A percentile compares a stretch with the other conserved stretches of the same genome.
Conservation (phyloP, 30 jellyfish, hydroid and myxozoan genomes). For the Catostylus mosaicus region DNA sequence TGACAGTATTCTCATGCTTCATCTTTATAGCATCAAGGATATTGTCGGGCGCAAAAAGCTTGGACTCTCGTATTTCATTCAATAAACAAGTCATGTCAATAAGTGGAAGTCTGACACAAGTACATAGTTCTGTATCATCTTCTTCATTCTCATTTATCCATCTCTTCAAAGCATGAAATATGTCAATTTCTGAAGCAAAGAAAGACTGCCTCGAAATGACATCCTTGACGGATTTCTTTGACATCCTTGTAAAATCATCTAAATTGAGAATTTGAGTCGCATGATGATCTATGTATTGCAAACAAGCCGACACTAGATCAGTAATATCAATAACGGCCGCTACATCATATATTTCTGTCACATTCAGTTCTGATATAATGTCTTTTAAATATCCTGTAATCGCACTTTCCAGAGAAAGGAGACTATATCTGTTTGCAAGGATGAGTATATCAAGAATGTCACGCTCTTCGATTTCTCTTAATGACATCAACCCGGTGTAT, state of each 20-base stretch:
- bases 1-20: slow-evolving; percentile 70
- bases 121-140: slow-evolving; percentile 34
- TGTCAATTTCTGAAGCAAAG: slow-evolving; percentile 84
- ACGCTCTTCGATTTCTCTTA: slow-evolving; percentile 77
- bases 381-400: slow-evolving; percentile 77
- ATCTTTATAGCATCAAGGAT: slow-evolving; percentile 89
- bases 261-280: slow-evolving; percentile 77
- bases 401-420: slow-evolving; percentile 87
- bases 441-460: slow-evolving; percentile 81
- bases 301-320: slow-evolving; percentile 67
- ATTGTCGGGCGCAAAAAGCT: slow-evolving; percentile 68
- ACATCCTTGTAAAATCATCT: slow-evolving; percentile 73
- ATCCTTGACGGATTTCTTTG: slow-evolving; percentile 58
- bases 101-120: slow-evolving; percentile 79
- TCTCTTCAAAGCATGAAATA: slow-evolving; percentile 67
- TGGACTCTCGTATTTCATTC: slow-evolving; percentile 75
- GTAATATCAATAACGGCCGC: slow-evolving; percentile 55
- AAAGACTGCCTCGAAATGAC: slow-evolving; percentile 82
- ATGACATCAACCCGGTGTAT: slow-evolving; percentile 74
- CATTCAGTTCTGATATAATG: slow-evolving; percentile 51
- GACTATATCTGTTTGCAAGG: slow-evolving; percentile 88
- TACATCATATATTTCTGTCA: slow-evolving; percentile 76
- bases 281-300: slow-evolving; percentile 86
- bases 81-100: slow-evolving; percentile 73
- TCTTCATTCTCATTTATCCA: slow-evolving; percentile 72